phyloP scores from a whole-genome alignment of 2,888 invertebrate species.

The Yponomeuta malinellus region DNA sequence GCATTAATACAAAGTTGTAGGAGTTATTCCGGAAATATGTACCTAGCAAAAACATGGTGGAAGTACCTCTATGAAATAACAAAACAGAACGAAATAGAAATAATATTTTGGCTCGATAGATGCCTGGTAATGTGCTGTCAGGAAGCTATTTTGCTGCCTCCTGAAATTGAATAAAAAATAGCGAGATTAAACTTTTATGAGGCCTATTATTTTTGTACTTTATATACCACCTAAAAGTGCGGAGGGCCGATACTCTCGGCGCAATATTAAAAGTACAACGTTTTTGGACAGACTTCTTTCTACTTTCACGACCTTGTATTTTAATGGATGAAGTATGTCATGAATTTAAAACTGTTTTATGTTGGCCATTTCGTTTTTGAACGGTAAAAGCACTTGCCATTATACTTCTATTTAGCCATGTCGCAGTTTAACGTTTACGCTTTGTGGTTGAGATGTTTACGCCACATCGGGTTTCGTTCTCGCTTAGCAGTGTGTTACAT shows the following conservation, averaged over 20 bases:
- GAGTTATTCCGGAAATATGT: no score
- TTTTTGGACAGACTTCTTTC: constrained; percentile 30
- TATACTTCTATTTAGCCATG: constrained; percentile 7
- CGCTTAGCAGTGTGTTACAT: neutral
- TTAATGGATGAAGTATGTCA: constrained; percentile 51
- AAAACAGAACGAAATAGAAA: no score
- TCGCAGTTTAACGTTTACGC: constrained; percentile 4
- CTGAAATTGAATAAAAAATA: constrained; percentile 42
- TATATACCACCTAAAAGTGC: constrained; percentile 25
- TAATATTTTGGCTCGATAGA: no score
- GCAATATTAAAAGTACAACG: constrained; percentile 37
- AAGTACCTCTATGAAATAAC: no score
- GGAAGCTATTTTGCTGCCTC: constrained; percentile 16
- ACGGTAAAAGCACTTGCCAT: constrained; percentile 8
- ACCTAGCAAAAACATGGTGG: no score
- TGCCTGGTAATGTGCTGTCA: no score
- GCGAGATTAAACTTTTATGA: constrained; percentile 49
- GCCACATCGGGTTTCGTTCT: neutral
- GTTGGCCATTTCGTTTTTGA: constrained; percentile 26
- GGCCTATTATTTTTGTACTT: constrained; percentile 43
- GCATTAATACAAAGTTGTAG: no score
- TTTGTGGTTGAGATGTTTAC: neutral
- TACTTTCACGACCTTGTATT: constrained; percentile 45
- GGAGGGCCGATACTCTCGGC: constrained; percentile 27
- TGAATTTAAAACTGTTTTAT: constrained; percentile 38